phyloP scores from a whole-genome alignment of 2,113 vertebrate genomes.

The Stictonetta naevosa region DNA sequence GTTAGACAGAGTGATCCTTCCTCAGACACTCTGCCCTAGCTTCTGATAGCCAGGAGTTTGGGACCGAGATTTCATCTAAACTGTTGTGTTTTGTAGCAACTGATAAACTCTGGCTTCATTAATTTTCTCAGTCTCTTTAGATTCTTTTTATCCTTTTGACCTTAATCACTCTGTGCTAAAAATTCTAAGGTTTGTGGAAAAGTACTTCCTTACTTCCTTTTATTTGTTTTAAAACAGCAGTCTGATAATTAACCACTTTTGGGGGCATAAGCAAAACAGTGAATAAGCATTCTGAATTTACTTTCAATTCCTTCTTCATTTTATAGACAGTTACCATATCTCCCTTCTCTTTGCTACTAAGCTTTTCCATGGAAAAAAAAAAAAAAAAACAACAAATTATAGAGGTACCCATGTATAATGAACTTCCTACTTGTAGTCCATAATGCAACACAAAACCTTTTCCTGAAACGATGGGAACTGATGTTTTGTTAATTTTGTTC shows the following conservation, averaged over 20 bases:
- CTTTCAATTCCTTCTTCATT: neutral
- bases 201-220: neutral
- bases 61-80: neutral
- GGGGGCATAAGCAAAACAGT: neutral
- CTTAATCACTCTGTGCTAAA: neutral
- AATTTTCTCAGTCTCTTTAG: neutral
- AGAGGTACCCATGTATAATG: neutral
- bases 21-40: neutral
- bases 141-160: neutral
- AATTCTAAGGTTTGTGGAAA: neutral
- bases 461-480: neutral
- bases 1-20: neutral
- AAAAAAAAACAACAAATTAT: too few relatives aligned
- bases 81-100: neutral
- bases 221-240: neutral
- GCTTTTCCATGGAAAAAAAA: neutral
- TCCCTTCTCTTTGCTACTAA: neutral
- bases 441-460: neutral
- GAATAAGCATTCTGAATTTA: neutral
- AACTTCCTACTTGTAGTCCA: neutral
- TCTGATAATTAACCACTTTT: neutral
- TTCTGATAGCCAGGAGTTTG: neutral
- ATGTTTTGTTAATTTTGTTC: neutral
- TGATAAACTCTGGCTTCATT: neutral
- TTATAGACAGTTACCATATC: fast-evolving